Evolutionary conservation across 2,797 vertebrate genomes (phyloP).

Genomic region (Enteromius viviparus): DNA sequence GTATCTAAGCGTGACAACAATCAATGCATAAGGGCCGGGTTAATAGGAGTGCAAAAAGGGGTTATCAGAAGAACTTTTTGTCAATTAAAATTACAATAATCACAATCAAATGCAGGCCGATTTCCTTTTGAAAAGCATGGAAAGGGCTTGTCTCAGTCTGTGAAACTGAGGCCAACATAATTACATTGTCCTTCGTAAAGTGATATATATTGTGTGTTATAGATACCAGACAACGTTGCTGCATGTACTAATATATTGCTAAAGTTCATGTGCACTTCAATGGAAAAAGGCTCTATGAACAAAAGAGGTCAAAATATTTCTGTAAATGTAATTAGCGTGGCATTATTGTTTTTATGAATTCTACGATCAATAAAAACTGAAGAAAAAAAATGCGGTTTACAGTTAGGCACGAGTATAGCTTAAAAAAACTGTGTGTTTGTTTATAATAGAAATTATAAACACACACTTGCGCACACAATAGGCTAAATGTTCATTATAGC

Average conservation of each 20-base stretch:
- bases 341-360: neutral
- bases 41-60: neutral
- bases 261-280: neutral
- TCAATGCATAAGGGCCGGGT: constrained; percentile 10
- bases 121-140: neutral
- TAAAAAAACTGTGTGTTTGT: neutral
- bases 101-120: neutral
- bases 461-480: neutral
- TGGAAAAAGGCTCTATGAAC: neutral
- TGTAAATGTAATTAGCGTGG: neutral
- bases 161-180: neutral
- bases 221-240: neutral
- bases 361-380: neutral
- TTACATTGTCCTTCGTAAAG: neutral
- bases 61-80: neutral
- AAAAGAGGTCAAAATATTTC: neutral
- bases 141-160: neutral
- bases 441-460: no score
- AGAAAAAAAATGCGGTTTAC: neutral
- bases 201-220: neutral
- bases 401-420: neutral
- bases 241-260: neutral
- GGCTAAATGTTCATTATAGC: neutral
- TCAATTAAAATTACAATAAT: neutral
- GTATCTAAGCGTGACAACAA: constrained; percentile 31